These are phyloP conservation scores for Nomada ruficornis DNA, from an alignment of 2,888 invertebrate species.

Conservation along the genomic window DNA sequence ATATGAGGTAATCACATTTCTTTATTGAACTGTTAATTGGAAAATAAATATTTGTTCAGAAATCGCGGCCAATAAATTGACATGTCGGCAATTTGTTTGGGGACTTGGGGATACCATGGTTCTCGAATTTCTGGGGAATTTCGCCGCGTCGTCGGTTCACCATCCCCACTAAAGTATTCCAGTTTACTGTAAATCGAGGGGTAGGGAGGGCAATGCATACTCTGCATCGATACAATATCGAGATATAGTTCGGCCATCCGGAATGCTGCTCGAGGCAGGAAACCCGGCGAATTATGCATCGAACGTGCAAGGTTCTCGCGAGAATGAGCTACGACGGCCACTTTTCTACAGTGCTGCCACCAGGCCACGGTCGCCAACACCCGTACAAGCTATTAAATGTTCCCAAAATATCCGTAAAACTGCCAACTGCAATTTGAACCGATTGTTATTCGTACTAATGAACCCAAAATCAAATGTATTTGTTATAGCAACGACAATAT, in stretches of 20 bases:
- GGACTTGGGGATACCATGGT: not conserved
- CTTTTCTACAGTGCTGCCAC: conserved; percentile 51
- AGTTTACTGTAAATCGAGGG: conserved; percentile 38
- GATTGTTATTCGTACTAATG: no score
- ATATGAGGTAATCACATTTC: no score
- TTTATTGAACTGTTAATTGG: no score
- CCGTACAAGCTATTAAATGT: no score
- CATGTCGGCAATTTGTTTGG: not conserved
- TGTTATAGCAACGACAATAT: no score
- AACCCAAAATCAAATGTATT: no score
- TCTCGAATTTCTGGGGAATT: conserved; percentile 4
- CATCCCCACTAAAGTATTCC: conserved; percentile 29
- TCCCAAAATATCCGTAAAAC: no score
- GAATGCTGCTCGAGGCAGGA: conserved; percentile 43
- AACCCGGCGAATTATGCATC: conserved; percentile 73
- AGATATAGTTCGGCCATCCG: conserved; percentile 46
- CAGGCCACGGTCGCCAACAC: not conserved
- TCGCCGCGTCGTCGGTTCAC: conserved; percentile 17
- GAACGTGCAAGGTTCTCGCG: conserved; percentile 69
- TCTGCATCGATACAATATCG: conserved; percentile 58
- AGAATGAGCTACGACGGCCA: conserved; percentile 73
- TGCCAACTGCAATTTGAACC: no score
- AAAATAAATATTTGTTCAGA: no score
- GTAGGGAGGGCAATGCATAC: conserved; percentile 42
- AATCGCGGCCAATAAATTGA: no score